Conservation (phyloP, 2,888 invertebrate species). For the Phortica magna region DNA sequence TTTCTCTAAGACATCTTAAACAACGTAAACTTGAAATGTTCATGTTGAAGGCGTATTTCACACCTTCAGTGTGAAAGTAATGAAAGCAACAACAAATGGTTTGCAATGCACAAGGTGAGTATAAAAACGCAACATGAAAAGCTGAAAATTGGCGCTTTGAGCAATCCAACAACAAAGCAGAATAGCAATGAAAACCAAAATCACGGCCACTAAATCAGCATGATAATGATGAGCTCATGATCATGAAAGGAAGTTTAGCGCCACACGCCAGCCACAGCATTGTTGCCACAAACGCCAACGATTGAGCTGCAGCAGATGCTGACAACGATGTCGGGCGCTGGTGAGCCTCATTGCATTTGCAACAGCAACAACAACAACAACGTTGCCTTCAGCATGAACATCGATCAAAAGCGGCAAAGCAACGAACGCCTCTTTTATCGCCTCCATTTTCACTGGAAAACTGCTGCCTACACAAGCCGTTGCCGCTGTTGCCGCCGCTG, state of each 20-base stretch:
- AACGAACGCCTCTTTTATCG: not conserved
- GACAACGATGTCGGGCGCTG: not conserved
- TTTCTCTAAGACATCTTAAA: not conserved
- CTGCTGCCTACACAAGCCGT: conserved; percentile 2
- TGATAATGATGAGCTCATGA: not conserved
- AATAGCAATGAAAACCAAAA: too few species aligned
- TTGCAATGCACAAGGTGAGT: not conserved
- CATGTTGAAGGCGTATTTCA: not conserved
- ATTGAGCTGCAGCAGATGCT: conserved; percentile 9
- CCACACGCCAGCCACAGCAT: not conserved
- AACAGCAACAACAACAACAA: too few species aligned
- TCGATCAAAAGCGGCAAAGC: conserved; percentile 4
- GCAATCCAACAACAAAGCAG: not conserved
- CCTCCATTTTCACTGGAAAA: conserved; percentile 3
- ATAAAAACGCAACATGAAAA: not conserved
- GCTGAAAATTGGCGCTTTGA: not conserved
- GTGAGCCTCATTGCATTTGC: not conserved
- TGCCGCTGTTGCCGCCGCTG: not conserved
- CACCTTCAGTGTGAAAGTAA: not conserved
- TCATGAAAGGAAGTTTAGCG: conserved; percentile 17
- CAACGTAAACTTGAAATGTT: not conserved
- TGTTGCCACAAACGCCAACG: not conserved
- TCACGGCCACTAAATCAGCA: conserved; percentile 5
- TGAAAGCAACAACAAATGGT: not conserved
- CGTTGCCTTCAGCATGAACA: not conserved